These are phyloP conservation scores for Condylura cristata DNA, from an alignment of 2,113 vertebrate genomes.

Conservation along the genomic window DNA sequence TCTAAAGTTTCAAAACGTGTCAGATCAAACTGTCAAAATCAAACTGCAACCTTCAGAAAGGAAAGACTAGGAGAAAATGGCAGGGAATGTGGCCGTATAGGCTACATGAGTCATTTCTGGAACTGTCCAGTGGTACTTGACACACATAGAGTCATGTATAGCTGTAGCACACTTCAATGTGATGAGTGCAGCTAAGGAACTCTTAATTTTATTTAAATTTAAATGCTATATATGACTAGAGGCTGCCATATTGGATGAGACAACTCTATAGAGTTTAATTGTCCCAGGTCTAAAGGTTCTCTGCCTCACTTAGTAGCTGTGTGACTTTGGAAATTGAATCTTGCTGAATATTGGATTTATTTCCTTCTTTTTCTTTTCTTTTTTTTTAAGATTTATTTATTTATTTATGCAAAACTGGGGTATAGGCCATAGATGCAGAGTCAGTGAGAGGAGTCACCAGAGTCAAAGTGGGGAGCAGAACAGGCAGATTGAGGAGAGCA, in stretches of 20 bases:
- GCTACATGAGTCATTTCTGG: rapidly evolving
- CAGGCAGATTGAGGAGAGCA: too few relatives aligned
- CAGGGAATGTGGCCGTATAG: too few relatives aligned
- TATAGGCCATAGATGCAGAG: too few relatives aligned
- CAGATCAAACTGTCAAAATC: not conserved
- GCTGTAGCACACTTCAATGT: not conserved
- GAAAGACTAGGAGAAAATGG: rapidly evolving
- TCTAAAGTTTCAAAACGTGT: not conserved
- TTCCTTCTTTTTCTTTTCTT: too few relatives aligned
- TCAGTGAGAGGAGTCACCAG: too few relatives aligned
- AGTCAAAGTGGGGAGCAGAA: too few relatives aligned
- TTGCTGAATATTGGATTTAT: not conserved
- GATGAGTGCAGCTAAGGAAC: not conserved
- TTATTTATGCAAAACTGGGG: too few relatives aligned
- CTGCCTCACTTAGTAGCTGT: not conserved
- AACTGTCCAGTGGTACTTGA: too few relatives aligned
- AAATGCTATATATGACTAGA: not conserved
- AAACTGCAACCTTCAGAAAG: not conserved
- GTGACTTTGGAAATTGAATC: not conserved
- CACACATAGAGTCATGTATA: not conserved
- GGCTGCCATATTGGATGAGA: not conserved
- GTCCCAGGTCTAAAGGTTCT: not conserved
- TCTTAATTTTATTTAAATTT: not conserved
- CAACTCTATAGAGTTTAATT: not conserved
- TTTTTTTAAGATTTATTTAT: too few relatives aligned